Evolutionary conservation across 2,797 vertebrate genomes (phyloP), one percentile per base, ranked within the genome.

Genomic region (Girardinus metallicus): DNA sequence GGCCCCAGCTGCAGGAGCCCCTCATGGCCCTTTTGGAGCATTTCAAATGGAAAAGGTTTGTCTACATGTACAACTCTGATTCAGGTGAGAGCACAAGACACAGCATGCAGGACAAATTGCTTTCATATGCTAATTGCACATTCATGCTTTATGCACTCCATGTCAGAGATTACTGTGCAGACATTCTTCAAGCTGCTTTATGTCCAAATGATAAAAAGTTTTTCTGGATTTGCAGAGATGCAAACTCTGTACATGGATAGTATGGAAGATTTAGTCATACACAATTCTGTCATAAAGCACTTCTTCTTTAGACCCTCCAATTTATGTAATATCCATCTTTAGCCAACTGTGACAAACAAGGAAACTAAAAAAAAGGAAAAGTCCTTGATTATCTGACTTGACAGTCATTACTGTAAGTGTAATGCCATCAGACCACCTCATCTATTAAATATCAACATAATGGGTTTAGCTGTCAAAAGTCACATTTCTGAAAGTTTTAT

Each of bases 11-110:
- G 0, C 98, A 99, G 94, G 97, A 98, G 71, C 97, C 98, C 23
- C 96, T 99, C 83, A 97, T 99, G 91, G 97, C 94, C 13, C 96
- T 99, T 85, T 96, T 99, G 3, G 97, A 98, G 74, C 96, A 97
- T 89, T 98, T 98, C 94, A 94, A 93, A 88, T 99, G 98, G 98
- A 97, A 94, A 93, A 95, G 96, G 87, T 99, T 99, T 57, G 97
- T 98, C 92, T 99, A 99, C 94, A 98, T 99, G 94, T 99, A 99
- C 90, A 98, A 98, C 81, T 95, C 98, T 0, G 96, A 99, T 89
- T 94, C 97, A 88, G 98, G 98, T 99, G 89, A 96, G 96, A 21
- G 75, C 36, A 71, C 36, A 71, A 18, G 41, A 44, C 66, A n/a
- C 9, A 0, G 11, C 31, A 43, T 43, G 39, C 13, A 71, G 41